Evolutionary conservation across 2,888 invertebrate species (phyloP), one percentile per base, ranked within the genome.

Genomic region (Atherix ibis): DNA sequence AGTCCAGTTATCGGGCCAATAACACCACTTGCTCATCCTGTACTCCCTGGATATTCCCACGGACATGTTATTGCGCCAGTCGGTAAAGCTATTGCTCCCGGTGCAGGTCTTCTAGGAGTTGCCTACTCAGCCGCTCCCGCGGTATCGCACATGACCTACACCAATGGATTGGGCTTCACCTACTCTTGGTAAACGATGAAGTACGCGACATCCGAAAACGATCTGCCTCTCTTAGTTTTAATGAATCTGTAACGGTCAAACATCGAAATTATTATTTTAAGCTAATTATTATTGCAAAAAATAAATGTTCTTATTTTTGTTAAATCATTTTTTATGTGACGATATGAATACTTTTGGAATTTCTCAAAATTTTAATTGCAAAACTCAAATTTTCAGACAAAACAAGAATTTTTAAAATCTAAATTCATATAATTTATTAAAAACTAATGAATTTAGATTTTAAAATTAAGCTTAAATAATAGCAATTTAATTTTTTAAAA

Each of bases 91-190:
- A 65, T 67, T n/a, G 63, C 66, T 12, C 52, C 61, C 34, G n/a
- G n/a, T n/a, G 65, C 65, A 29, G 65, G 66, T 12, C 63, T 70
- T 26, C 57, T 71, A n/a, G 70, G 70, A 25, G 67, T 70, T 13
- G 68, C 70, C 1, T 72, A 71, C 46, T 68, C 70, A 10, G 66
- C 71, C 19, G 69, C 71, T 10, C 68, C 72, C 8, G 64, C 68
- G 12, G 71, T 72, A 2, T 68, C 71, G n/a, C 71, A 71, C 53
- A 68, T 71, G 64, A 64, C 65, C 28, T 72, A 70, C 55, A 54
- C 63, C 36, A 67, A 67, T 46, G 68, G 67, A 44, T 59, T 68
- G 22, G 70, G 70, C n/a, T 50, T 66, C 18, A 58, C 62, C 12
- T 71, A 71, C 51, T 59, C 62, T 42, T 71, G 68, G 68, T 71